A percentile compares a stretch with the other conserved stretches of the same genome.
These are phyloP conservation scores for Drosophila baimaii DNA, from an alignment of 1,140 invertebrate species.

Conservation along the genomic window DNA sequence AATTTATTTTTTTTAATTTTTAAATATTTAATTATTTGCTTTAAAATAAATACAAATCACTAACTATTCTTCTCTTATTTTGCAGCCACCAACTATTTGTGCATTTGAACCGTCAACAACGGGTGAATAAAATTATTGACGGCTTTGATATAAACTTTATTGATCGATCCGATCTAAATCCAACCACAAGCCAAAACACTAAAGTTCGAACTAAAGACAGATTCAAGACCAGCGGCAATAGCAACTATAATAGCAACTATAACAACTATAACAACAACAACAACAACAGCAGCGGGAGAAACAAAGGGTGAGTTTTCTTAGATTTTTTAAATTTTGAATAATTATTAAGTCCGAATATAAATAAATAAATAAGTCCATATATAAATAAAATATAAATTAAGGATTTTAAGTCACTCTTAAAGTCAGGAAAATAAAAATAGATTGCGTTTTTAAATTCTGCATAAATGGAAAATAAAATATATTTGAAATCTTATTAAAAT, in stretches of 20 bases:
- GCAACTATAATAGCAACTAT: background rate
- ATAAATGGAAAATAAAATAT: too few relatives aligned
- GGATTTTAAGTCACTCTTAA: too few relatives aligned
- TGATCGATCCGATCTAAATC: conserved; percentile 41
- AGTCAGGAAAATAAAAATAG: too few relatives aligned
- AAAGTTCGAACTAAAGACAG: conserved; percentile 61
- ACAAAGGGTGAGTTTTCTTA: conserved; percentile 44
- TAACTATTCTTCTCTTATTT: conserved; percentile 2
- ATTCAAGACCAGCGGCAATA: conserved; percentile 45
- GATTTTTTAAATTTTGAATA: too few relatives aligned
- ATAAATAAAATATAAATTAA: too few relatives aligned
- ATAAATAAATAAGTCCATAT: too few relatives aligned
- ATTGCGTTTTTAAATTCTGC: too few relatives aligned
- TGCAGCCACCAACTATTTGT: conserved; percentile 53
- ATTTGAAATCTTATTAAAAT: too few relatives aligned
- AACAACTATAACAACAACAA: background rate
- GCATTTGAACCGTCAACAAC: conserved; percentile 54
- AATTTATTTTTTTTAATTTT: background rate
- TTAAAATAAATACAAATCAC: too few relatives aligned
- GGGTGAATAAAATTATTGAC: conserved; percentile 63
- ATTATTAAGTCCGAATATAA: too few relatives aligned
- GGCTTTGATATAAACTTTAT: conserved; percentile 38
- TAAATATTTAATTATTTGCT: too few relatives aligned
- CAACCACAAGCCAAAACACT: conserved; percentile 27
- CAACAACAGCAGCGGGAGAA: conserved; percentile 6